Evolutionary conservation across 23 tunicate genomes (phyloP).

Genomic region (Ascidia mentula): DNA sequence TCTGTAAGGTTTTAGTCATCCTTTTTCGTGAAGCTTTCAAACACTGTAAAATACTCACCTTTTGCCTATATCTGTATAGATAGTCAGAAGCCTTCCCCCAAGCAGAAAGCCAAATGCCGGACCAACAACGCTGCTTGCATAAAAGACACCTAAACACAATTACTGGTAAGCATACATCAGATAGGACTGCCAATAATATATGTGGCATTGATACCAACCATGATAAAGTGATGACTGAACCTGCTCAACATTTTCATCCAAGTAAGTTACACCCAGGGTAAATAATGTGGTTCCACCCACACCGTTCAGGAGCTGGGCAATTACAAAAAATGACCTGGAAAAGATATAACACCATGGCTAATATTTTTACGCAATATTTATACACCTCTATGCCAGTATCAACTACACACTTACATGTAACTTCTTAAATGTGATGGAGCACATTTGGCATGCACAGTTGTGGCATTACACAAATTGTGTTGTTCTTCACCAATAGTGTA

Average conservation of each 20-base stretch:
- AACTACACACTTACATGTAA: slow-evolving; percentile 55
- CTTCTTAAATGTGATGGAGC: slow-evolving; percentile 34
- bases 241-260: slow-evolving; percentile 83
- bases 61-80: slow-evolving; percentile 40
- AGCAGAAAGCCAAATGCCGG: slow-evolving; percentile 78
- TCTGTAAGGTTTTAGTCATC: no score
- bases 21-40: no score
- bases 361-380: background rate
- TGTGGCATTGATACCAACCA: slow-evolving; percentile 62
- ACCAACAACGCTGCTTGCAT: slow-evolving; percentile 57
- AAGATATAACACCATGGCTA: background rate
- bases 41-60: slow-evolving; percentile 37
- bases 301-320: slow-evolving; percentile 68
- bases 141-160: slow-evolving; percentile 46
- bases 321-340: slow-evolving; percentile 66
- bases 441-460: slow-evolving; percentile 32
- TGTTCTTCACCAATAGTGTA: slow-evolving; percentile 43
- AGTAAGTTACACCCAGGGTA: slow-evolving; percentile 69
- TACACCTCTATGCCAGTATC: background rate
- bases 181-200: no score
- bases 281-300: slow-evolving; percentile 74
- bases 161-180: no score
- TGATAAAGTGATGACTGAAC: slow-evolving; percentile 65
- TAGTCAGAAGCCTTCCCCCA: slow-evolving; percentile 53
- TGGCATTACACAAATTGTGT: slow-evolving; percentile 36